These are phyloP conservation scores for Enteromius argenteus DNA, from an alignment of 2,797 vertebrate genomes.

Conservation along the genomic window DNA sequence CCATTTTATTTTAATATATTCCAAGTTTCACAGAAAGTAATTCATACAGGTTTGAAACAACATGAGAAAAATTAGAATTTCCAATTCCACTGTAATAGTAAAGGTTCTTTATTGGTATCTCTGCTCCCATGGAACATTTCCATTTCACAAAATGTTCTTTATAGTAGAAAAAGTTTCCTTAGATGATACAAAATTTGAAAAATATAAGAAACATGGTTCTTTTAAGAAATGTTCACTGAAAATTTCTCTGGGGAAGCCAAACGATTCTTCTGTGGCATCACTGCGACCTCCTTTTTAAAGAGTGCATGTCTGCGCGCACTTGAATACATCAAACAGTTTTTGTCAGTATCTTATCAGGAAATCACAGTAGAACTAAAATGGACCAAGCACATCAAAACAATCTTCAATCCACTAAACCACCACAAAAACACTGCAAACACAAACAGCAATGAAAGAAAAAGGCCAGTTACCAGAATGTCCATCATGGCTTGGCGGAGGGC, in stretches of 20 bases:
- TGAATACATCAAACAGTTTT: not conserved
- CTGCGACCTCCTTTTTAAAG: not conserved
- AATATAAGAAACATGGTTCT: not conserved
- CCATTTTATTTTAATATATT: not conserved
- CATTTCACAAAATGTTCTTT: not conserved
- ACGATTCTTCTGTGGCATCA: not conserved
- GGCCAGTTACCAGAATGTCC: slow-evolving; percentile 79
- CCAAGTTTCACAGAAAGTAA: not conserved
- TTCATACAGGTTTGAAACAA: not conserved
- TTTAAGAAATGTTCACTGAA: not conserved
- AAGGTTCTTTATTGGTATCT: not conserved
- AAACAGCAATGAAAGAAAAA: slow-evolving; percentile 41
- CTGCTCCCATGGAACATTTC: not conserved
- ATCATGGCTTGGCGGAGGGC: slow-evolving; percentile 75
- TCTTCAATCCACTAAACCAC: slow-evolving; percentile 18
- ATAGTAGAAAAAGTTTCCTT: not conserved
- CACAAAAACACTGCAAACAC: slow-evolving; percentile 41
- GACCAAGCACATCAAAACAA: not conserved
- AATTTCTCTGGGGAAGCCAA: not conserved
- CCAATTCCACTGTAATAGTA: not conserved
- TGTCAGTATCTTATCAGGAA: not conserved
- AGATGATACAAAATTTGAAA: too few relatives aligned
- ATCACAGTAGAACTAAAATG: not conserved
- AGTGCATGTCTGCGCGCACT: not conserved
- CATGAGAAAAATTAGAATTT: not conserved